Percentiles rank a stretch among this genome's conserved stretches.
Conservation (phyloP, 2,113 vertebrate species). For the Nycticebus coucang region DNA sequence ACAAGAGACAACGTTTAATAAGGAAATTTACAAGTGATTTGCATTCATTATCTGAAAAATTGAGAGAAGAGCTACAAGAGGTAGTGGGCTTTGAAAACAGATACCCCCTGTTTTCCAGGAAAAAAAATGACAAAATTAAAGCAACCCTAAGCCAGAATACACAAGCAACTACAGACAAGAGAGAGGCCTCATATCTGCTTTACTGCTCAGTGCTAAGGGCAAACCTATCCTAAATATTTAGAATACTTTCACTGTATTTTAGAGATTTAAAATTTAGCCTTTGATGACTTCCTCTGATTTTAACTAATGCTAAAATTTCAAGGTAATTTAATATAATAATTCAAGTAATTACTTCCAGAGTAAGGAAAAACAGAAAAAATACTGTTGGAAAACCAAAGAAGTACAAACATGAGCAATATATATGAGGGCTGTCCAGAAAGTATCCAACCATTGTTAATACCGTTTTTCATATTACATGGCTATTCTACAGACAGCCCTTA, state of each 20-base stretch:
- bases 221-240: neutral
- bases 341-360: neutral
- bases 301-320: conserved; percentile 42
- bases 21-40: neutral
- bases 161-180: neutral
- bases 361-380: neutral
- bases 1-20: neutral
- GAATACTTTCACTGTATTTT: neutral
- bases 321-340: neutral
- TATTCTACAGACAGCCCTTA: too few species aligned
- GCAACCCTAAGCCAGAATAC: neutral
- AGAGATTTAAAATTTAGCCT: neutral
- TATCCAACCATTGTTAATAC: too few species aligned
- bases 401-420: neutral
- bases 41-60: neutral
- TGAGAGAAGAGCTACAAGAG: neutral
- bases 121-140: neutral
- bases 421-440: neutral
- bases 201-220: neutral
- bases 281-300: conserved; percentile 6
- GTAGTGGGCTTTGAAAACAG: neutral
- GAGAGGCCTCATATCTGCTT: neutral
- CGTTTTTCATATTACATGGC: too few species aligned
- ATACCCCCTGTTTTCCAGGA: neutral
- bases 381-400: neutral